Conservation (phyloP, 2,113 vertebrate genomes). For the Phocoena phocoena region DNA sequence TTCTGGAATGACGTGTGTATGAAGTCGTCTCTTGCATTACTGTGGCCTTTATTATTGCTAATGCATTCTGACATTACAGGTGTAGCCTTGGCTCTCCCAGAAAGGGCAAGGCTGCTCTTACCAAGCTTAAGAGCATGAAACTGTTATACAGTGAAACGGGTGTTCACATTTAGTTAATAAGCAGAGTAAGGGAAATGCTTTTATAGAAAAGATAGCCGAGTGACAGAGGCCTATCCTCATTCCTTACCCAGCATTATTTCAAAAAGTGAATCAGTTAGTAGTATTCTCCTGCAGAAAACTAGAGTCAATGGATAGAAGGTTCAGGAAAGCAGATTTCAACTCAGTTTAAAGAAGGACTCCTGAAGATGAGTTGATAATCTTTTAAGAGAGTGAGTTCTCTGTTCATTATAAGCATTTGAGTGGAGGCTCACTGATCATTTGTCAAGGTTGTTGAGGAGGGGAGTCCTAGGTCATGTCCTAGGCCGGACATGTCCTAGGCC, state of each 20-base stretch:
- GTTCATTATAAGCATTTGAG: background rate
- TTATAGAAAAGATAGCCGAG: slow-evolving; percentile 18
- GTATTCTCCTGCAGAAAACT: background rate
- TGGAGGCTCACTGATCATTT: background rate
- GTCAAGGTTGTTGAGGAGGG: background rate
- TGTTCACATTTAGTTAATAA: slow-evolving; percentile 53
- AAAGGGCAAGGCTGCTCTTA: slow-evolving; percentile 56
- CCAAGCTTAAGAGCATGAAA: slow-evolving; percentile 63
- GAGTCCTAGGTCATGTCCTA: background rate
- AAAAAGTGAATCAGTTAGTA: background rate
- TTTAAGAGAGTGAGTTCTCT: slow-evolving; percentile 5
- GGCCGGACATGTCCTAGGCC: background rate
- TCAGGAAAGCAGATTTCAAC: slow-evolving; percentile 29
- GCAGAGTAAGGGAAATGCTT: slow-evolving; percentile 45
- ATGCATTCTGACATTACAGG: slow-evolving; percentile 73
- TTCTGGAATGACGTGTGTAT: slow-evolving; percentile 65
- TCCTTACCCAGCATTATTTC: slow-evolving; percentile 17
- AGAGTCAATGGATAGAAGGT: background rate
- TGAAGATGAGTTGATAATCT: background rate
- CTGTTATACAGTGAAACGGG: slow-evolving; percentile 9
- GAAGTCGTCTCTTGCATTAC: slow-evolving; percentile 66
- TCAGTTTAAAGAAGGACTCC: background rate
- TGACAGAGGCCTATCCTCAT: background rate
- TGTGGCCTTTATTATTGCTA: slow-evolving; percentile 77
- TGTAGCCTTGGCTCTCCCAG: slow-evolving; percentile 47